Base-by-base conservation (phyloP, 1,140 invertebrate genomes). In the Trachymyrmex septentrionalis region DNA sequence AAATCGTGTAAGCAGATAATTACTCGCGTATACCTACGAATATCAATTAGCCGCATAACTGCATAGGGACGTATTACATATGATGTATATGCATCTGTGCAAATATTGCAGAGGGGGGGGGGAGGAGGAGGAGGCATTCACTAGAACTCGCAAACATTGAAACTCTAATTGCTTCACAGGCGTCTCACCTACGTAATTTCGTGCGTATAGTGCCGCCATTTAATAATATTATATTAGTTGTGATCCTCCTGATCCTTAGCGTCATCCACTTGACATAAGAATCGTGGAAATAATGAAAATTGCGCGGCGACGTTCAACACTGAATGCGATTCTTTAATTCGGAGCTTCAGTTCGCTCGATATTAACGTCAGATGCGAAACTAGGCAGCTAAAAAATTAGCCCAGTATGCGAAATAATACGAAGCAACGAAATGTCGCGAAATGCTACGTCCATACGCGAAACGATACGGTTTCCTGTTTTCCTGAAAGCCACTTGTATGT, bases 1-100 rank as follows among this genome's bases (percentile, higher is more conserved):
- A 90, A 87, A 85, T 90, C 75, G 75, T 85, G 88, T 90, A 90
- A 90, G 53, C 64, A 57, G 66, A 69, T 81, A 69, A 69, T 86
- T 90, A 87, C 61, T 69, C 73, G 34, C 61, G 89, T 89, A 44
- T 44, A 90, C 86, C 89, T 90, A 90, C 30, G 66, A 61, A 57
- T 87, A 84, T 84, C 85, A 19, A 90, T 82, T 67, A 90, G 57
- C 34, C 44, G 53, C 30, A 81, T 80, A 72, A 63, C 16, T 87
- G 80, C 85, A 73, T 88, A 81, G 64, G 76, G 61, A 81, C 80
- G 84, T 81, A 87, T 85, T 38, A 66, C 16, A 34, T 38, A 64
- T 24, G 5, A 24, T 59, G 57, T 48, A 80, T 44, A 69, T 66
- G 48, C 61, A 78, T 78, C 57, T 85, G 30, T 78, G 48, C 30